Evolutionary conservation across 1,140 invertebrate genomes (phyloP).

Genomic region (Phymastichus coffea): DNA sequence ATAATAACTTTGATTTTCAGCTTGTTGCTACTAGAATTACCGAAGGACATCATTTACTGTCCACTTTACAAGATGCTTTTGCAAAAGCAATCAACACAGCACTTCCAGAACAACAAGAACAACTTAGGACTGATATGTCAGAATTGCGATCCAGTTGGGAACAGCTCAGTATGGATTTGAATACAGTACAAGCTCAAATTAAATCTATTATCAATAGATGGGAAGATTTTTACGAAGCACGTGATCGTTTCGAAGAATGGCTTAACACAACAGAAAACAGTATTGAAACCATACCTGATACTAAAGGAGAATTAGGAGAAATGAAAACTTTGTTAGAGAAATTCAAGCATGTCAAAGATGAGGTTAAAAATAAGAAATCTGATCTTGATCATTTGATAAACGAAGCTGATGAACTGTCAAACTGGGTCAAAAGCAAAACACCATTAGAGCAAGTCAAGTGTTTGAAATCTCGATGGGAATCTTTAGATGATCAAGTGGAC

Average conservation of each 20-base stretch:
- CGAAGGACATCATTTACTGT: slow-evolving; percentile 83
- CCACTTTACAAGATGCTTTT: slow-evolving; percentile 78
- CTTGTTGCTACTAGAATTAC: slow-evolving; percentile 72
- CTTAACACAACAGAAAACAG: slow-evolving; percentile 66
- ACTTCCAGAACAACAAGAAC: slow-evolving; percentile 77
- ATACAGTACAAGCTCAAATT: slow-evolving; percentile 73
- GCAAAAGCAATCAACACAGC: slow-evolving; percentile 81
- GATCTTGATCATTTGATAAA: slow-evolving; percentile 71
- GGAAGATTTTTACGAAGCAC: slow-evolving; percentile 78
- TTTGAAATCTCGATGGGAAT: slow-evolving; percentile 66
- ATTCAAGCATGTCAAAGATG: slow-evolving; percentile 75
- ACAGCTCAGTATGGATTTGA: slow-evolving; percentile 77
- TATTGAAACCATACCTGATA: slow-evolving; percentile 65
- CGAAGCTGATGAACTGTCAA: slow-evolving; percentile 72
- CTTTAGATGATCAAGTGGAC: slow-evolving; percentile 65
- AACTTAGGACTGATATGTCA: slow-evolving; percentile 72
- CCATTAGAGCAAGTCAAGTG: slow-evolving; percentile 65
- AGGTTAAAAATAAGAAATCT: slow-evolving; percentile 70
- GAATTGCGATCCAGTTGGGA: slow-evolving; percentile 79
- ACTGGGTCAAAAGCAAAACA: slow-evolving; percentile 66
- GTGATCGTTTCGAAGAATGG: slow-evolving; percentile 70
- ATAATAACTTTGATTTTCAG: slow-evolving; percentile 36
- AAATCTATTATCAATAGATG: slow-evolving; percentile 76
- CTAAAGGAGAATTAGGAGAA: slow-evolving; percentile 82
- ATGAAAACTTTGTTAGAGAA: slow-evolving; percentile 88